Evolutionary conservation across 2,888 invertebrate species (phyloP).

Genomic region (Himalopsyche kuldschensis): DNA sequence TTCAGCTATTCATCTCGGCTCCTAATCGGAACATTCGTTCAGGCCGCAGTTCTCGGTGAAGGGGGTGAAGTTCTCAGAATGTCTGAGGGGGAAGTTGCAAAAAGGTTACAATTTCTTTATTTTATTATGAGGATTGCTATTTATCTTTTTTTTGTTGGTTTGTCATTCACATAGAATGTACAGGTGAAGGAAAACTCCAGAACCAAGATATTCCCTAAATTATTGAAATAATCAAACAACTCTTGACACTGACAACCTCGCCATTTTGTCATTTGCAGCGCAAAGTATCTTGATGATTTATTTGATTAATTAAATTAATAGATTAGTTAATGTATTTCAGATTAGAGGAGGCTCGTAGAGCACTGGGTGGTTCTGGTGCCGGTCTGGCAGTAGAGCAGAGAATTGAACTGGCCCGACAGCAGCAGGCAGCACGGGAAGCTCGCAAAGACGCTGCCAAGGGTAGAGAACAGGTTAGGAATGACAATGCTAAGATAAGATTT

Average conservation of each 20-base stretch:
- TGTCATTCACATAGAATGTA: background rate
- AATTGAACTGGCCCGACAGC: conserved; percentile 72
- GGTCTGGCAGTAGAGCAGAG: conserved; percentile 74
- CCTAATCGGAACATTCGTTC: conserved; percentile 88
- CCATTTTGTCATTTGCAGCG: background rate
- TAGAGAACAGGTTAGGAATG: conserved; percentile 55
- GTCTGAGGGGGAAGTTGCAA: conserved; percentile 80
- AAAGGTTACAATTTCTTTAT: conserved; percentile 56
- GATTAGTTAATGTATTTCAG: conserved; percentile 46
- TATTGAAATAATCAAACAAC: too few relatives aligned
- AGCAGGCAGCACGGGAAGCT: conserved; percentile 75
- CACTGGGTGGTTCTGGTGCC: conserved; percentile 62
- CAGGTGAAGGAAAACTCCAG: too few relatives aligned
- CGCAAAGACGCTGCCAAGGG: conserved; percentile 66
- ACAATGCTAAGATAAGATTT: too few relatives aligned
- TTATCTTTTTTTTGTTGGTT: too few relatives aligned
- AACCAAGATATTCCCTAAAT: too few relatives aligned
- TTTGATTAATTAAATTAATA: too few relatives aligned
- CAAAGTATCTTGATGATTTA: too few relatives aligned
- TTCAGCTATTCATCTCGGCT: conserved; percentile 91
- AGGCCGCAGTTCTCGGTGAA: conserved; percentile 58
- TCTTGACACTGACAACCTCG: too few relatives aligned
- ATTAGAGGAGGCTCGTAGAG: conserved; percentile 68
- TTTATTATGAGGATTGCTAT: too few relatives aligned
- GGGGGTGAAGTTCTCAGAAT: conserved; percentile 74